Evolutionary conservation across 2,113 vertebrate genomes (phyloP), one percentile per base, ranked within the genome.

Genomic region (Eolophus roseicapilla): DNA sequence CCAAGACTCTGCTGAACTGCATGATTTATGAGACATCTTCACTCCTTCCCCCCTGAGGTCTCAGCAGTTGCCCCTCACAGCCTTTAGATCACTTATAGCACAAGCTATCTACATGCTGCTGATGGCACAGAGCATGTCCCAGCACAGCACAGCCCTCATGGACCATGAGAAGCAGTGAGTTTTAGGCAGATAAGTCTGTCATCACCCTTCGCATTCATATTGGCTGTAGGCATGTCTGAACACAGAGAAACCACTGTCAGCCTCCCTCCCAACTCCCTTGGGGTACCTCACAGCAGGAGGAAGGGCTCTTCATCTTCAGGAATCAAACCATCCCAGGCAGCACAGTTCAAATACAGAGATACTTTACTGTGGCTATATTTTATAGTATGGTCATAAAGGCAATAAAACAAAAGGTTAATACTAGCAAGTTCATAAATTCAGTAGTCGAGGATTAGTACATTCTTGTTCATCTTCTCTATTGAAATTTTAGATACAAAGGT

Each of bases 401-500:
- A 70, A 76, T 96, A 84, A 96, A 96, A 76, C 87, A 89, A 95
- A 95, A 96, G 93, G 90, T 91, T 92, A 95, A 91, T 77, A 8
- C 11, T 7, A 74, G 87, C 70, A 90, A 80, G 91, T 96, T 52
- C 94, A 91, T 96, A 89, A 94, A 96, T 95, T 50, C n/a, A 53
- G 60, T 23, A 79, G 57, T 47, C 49, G 25, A 55, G 52, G 70
- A 82, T 94, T 65, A 85, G 91, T 60, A 87, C 11, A 7, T 92
- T 92, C 90, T 27, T 18, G 41, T 59, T 91, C 44, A 2, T 60
- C 70, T 93, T 37, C 65, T 35, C 65, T 43, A 74, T 28, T 68
- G 89, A 37, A 37, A 71, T 91, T 92, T 82, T 27, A 80, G 24
- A 69, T 19, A 46, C 28, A 49, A 60, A 65, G 78, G 27, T 73